phyloP scores from a whole-genome alignment of 2,888 invertebrate species.

The Lomographa bimaculata region DNA sequence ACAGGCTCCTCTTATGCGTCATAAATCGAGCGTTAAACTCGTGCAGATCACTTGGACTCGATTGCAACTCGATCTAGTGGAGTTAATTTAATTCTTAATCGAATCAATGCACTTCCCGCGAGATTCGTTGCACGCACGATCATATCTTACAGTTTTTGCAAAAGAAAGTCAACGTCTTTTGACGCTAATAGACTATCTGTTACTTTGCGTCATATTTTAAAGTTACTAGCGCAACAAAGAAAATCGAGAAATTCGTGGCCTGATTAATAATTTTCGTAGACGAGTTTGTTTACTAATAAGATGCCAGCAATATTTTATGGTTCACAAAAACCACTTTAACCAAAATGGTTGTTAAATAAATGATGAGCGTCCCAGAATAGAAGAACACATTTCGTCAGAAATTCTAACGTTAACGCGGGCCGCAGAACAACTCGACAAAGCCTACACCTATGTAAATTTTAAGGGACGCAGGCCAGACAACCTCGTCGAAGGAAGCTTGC shows the following conservation, averaged over 20 bases:
- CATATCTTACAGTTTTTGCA: conserved; percentile 27
- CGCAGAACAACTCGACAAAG: conserved; percentile 30
- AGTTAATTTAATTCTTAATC: conserved; percentile 64
- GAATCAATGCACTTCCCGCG: conserved; percentile 65
- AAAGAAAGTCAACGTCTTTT: conserved; percentile 25
- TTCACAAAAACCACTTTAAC: conserved; percentile 16
- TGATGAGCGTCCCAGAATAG: conserved; percentile 19
- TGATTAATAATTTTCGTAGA: neutral
- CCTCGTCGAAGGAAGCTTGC: conserved; percentile 56
- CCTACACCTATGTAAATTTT: conserved; percentile 57
- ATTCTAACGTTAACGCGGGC: conserved; percentile 32
- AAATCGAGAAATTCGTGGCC: neutral
- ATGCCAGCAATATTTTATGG: conserved; percentile 6
- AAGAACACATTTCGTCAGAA: conserved; percentile 36
- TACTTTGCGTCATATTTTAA: neutral
- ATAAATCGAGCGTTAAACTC: conserved; percentile 55
- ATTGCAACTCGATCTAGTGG: conserved; percentile 44
- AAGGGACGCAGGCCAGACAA: conserved; percentile 61
- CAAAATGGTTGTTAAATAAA: conserved; percentile 26
- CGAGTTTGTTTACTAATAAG: too few species aligned
- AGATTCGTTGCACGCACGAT: conserved; percentile 42
- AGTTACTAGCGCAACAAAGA: neutral
- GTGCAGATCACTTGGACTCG: conserved; percentile 38
- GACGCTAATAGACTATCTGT: conserved; percentile 21
- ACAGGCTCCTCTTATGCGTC: conserved; percentile 41